These are phyloP conservation scores for Drosophila albomicans DNA, from an alignment of 1,140 invertebrate species.

Conservation along the genomic window DNA sequence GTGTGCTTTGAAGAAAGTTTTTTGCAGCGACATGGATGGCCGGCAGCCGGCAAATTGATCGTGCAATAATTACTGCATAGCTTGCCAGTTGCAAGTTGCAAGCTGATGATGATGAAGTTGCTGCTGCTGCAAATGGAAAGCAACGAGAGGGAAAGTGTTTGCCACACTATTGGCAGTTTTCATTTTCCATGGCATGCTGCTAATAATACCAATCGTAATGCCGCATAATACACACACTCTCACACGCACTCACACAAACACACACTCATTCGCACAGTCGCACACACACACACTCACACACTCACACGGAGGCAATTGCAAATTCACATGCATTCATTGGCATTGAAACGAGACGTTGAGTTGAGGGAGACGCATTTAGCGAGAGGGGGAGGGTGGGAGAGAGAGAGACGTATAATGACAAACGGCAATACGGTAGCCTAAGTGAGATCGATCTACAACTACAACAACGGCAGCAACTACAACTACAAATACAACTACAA, in stretches of 20 bases:
- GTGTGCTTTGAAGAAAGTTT: conserved; percentile 75
- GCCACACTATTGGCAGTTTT: conserved; percentile 75
- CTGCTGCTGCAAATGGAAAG: conserved; percentile 70
- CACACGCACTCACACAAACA: not conserved
- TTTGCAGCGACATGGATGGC: conserved; percentile 75
- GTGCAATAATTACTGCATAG: conserved; percentile 84
- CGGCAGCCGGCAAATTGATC: conserved; percentile 73
- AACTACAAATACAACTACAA: conserved; percentile 27
- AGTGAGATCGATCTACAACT: conserved; percentile 73
- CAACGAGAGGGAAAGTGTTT: conserved; percentile 77
- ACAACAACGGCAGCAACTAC: conserved; percentile 37
- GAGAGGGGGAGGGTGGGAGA: not conserved
- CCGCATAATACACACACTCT: conserved; percentile 69
- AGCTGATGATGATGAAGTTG: conserved; percentile 50
- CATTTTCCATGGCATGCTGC: conserved; percentile 81
- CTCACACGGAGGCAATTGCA: conserved; percentile 6
- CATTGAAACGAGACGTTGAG: conserved; percentile 68
- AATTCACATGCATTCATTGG: conserved; percentile 61
- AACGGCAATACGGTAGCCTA: conserved; percentile 66
- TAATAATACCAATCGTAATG: conserved; percentile 81
- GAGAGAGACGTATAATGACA: conserved; percentile 15
- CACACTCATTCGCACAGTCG: too few species aligned
- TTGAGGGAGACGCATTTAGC: conserved; percentile 3
- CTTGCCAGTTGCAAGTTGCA: conserved; percentile 52
- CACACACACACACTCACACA: conserved; percentile 18